phyloP scores from a whole-genome alignment of 2,797 vertebrate genomes.

The Meda fulgida region DNA sequence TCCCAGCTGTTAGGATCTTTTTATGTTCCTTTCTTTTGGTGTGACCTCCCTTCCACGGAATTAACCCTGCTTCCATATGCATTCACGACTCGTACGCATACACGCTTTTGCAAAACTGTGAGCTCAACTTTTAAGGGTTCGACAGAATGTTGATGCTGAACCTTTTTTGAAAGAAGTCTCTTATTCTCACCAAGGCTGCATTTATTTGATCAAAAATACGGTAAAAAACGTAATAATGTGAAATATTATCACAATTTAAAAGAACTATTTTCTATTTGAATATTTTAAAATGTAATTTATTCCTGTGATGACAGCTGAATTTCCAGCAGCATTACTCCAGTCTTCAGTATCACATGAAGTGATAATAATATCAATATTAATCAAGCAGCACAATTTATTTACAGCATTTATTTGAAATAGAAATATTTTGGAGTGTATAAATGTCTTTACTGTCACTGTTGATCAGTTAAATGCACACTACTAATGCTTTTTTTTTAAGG shows the following conservation, averaged over 20 bases:
- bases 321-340: not conserved
- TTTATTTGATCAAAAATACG: not conserved
- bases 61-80: conserved; percentile 47
- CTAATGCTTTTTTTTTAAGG: conserved; percentile 3
- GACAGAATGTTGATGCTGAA: not conserved
- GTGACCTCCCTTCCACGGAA: conserved; percentile 62
- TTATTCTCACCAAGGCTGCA: not conserved
- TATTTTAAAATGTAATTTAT: not conserved
- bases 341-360: not conserved
- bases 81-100: conserved; percentile 48
- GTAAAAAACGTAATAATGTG: not conserved
- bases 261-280: not conserved
- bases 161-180: not conserved
- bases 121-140: not conserved
- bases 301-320: not conserved
- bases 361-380: too few relatives aligned
- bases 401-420: too few relatives aligned
- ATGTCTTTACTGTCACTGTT: not conserved
- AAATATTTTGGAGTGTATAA: too few relatives aligned
- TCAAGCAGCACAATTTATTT: too few relatives aligned
- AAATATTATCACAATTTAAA: too few relatives aligned
- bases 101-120: conserved; percentile 37
- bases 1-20: conserved; percentile 80
- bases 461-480: too few relatives aligned
- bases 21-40: conserved; percentile 63